Base-by-base conservation (phyloP, 2,797 vertebrate genomes). In the Falco cherrug region DNA sequence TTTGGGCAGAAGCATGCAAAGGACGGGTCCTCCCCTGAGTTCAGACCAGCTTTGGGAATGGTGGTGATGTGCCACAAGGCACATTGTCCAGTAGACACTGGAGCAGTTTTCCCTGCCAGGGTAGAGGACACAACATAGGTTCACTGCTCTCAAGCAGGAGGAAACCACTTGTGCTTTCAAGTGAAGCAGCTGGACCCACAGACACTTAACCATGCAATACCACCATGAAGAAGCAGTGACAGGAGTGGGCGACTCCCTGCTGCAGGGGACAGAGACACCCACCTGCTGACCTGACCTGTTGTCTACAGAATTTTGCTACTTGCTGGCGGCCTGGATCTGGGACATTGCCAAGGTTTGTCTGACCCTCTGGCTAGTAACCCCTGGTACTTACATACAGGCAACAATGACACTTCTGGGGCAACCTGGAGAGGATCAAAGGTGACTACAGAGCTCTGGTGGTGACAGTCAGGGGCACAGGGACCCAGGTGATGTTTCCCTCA, bases 41-140 rank as follows among this genome's bases (percentile, higher is more conserved):
- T 82, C 24, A 70, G 48, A 39, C 7, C 17, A 64, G 10, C 6
- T 14, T 29, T 51, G 70, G 5, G 16, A 13, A 26, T 4, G 12
- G 9, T 20, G 6, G 13, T 56, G 50, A 37, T 0, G 0, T 73
- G 19, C 7, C n/a, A n/a, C 9, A 35, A 31, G 14, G 1, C 69
- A 24, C 4, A 14, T 31, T 59, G 43, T 17, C 35, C 22, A 60
- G 45, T 17, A 45, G 33, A 13, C 26, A 12, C 10, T 54, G 53
- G 12, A 87, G 26, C 35, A 75, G 33, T 16, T 60, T 26, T 25
- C 13, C 24, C 10, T 39, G 10, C 3, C 26, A 48, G 31, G 9
- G 22, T 31, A 74, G 73, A 65, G 15, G 13, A 16, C 21, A 24
- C 10, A 39, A 21, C 6, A 10, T 0, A 5, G 6, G 3, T 59